Evolutionary conservation across 2,113 vertebrate species (phyloP), one percentile per base, ranked within the genome.

Genomic region (Gila orcuttii): DNA sequence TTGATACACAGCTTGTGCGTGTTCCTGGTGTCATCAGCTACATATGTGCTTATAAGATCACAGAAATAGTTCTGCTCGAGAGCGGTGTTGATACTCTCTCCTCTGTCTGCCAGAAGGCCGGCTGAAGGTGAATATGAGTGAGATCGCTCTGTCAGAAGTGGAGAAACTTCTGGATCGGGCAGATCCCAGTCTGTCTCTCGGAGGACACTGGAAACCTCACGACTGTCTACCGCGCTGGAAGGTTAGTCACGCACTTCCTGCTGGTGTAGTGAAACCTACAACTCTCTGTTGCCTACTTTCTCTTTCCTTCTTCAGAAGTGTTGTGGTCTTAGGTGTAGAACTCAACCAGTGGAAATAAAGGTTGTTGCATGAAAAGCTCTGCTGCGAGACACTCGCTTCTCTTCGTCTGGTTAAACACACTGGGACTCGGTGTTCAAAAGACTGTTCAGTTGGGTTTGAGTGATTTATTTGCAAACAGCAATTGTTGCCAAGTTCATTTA

Each of bases 161-260:
- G 96, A 97, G 82, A 93, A 95, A 79, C 84, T 62, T 6, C 88
- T 97, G 85, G 93, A 96, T 91, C 93, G 94, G 31, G 92, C 83
- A 85, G 96, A 97, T 77, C 91, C 94, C 45, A 88, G 91, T 79
- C 93, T 98, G 86, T 93, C 91, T 86, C 89, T 92, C 1, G 97
- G 98, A 75, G 97, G 98, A 47, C 96, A 96, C 92, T 99, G 98
- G 98, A 97, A 96, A 87, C 98, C 98, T 0, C 94, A 92, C 0
- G 98, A 99, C 91, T 99, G 98, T 86, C 19, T 96, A 91, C 97
- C 98, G 84, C 97, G 96, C 57, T 99, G 98, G 98, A 99, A 98
- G 96, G 98, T 99, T 92, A 90, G 89, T 0, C 42, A 6, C 2
- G 10, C 8, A 62, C 33, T 84, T 19, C 28, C 68, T 69, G 12